phyloP scores from a whole-genome alignment of 2,888 invertebrate species.

The Drosophila formosana region DNA sequence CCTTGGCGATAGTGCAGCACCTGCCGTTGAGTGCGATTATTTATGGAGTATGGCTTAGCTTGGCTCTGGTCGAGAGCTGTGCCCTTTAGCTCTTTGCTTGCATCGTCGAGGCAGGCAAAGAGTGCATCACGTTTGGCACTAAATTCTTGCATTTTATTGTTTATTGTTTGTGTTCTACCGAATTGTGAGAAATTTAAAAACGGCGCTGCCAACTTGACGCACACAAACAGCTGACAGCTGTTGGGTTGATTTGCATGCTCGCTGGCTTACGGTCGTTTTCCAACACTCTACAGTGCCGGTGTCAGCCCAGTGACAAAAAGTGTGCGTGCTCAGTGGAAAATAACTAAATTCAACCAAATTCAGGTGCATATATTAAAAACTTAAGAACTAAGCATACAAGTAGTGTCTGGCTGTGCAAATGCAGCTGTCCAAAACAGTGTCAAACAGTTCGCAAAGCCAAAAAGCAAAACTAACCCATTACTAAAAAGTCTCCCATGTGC shows the following conservation, averaged over 20 bases:
- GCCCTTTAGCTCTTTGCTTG: slow-evolving; percentile 87
- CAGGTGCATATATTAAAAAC: slow-evolving; percentile 31
- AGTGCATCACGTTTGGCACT: slow-evolving; percentile 89
- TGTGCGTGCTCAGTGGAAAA: slow-evolving; percentile 41
- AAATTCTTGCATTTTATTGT: slow-evolving; percentile 84
- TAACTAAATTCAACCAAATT: slow-evolving; percentile 21
- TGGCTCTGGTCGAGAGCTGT: slow-evolving; percentile 83
- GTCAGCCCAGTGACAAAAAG: slow-evolving; percentile 35
- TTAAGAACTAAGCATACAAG: not conserved
- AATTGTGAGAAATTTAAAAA: slow-evolving; percentile 65
- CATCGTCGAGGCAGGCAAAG: slow-evolving; percentile 89
- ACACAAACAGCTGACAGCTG: slow-evolving; percentile 28
- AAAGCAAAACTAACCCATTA: slow-evolving; percentile 9
- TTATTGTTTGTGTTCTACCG: slow-evolving; percentile 24
- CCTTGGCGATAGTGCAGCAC: slow-evolving; percentile 73
- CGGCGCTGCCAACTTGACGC: slow-evolving; percentile 39
- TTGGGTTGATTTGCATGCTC: not conserved
- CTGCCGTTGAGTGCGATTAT: slow-evolving; percentile 70
- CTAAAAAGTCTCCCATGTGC: slow-evolving; percentile 37
- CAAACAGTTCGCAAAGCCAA: not conserved
- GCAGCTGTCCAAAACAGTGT: not conserved
- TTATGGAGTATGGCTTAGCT: slow-evolving; percentile 65
- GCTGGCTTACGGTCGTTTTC: not conserved
- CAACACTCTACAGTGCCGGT: slow-evolving; percentile 53
- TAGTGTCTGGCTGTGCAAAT: not conserved